Base-by-base conservation (phyloP, 2,888 invertebrate species). In the Cheilosia scutellata region DNA sequence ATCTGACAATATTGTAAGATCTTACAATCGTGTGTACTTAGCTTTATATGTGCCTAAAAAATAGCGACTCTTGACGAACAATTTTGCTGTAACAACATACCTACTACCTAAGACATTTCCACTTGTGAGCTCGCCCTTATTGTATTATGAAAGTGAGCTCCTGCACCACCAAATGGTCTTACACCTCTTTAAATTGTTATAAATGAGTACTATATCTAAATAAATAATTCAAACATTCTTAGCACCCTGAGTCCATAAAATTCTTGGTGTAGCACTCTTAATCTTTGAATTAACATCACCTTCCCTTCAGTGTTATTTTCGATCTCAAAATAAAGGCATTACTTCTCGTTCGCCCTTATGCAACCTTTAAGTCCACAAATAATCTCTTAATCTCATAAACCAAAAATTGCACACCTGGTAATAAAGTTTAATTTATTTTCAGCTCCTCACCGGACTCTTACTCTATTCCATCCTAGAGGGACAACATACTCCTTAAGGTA, bases 401-500 rank as follows among this genome's bases (percentile, higher is more conserved):
- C 49, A 51, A 66, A 86, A 76, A 76, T 76, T 72, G 60, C 51
- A 82, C 86, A 86, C 86, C 86, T 86, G 86, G 82, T 66, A 72
- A 77, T 86, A 80, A 82, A 20, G 62, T 72, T 27, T 68, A 72
- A 82, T 82, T 82, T 76, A 62, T 71, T 83, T 83, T 40, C 82
- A 86, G 84, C 40, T 72, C 63, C 55, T 20, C 60, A 71, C 60
- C 76, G 82, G 79, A 75, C 75, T 31, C 20, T 71, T 66, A 27
- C 20, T 49, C 65, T 70, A 80, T 76, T 80, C 80, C 75, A 71
- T 71, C 60, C 65, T 27, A 44, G 63, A 74, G 74, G 74, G 78
- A 82, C 77, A 78, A 80, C 80, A 76, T 49, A 86, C 60, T 55
- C 66, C 72, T 80, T 71, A 76, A 86, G 86, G 86, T 82, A 77